Percentiles rank a stretch among this genome's conserved stretches.
Evolutionary conservation across 2,888 invertebrate genomes (phyloP).

Genomic region (Sinelater perroti): DNA sequence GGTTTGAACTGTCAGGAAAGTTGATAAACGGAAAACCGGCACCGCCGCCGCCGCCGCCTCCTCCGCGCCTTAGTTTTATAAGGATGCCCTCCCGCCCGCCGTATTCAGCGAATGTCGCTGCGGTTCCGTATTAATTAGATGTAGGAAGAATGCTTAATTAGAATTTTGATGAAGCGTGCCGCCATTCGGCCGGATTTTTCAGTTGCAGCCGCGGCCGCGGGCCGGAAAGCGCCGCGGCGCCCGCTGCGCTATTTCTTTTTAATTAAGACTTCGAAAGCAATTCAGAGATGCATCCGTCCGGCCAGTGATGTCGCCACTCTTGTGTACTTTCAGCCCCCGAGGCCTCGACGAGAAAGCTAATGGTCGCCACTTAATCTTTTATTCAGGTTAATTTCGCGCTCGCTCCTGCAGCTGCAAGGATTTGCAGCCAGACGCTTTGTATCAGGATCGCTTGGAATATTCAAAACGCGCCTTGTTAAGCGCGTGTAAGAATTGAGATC

Average conservation of each 20-base stretch:
- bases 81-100: conserved; percentile 56
- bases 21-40: conserved; percentile 58
- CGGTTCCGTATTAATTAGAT: conserved; percentile 60
- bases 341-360: conserved; percentile 25
- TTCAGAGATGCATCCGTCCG: neutral
- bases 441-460: neutral
- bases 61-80: conserved; percentile 58
- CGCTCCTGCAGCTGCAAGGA: conserved; percentile 12
- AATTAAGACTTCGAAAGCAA: conserved; percentile 1
- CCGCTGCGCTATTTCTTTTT: neutral
- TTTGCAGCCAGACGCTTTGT: conserved; percentile 11
- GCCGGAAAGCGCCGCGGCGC: conserved; percentile 11
- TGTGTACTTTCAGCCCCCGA: conserved; percentile 27
- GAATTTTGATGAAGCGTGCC: conserved; percentile 60
- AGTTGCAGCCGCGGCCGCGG: neutral
- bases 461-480: conserved; percentile 4
- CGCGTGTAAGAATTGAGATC: neutral
- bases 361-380: conserved; percentile 23
- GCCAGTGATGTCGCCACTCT: conserved; percentile 21
- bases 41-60: no score
- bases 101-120: conserved; percentile 54
- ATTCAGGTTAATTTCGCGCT: conserved; percentile 22
- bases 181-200: conserved; percentile 26
- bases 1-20: conserved; percentile 58
- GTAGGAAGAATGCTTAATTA: conserved; percentile 60